Conservation (phyloP, 2,888 invertebrate species). For the Acleris laterana region DNA sequence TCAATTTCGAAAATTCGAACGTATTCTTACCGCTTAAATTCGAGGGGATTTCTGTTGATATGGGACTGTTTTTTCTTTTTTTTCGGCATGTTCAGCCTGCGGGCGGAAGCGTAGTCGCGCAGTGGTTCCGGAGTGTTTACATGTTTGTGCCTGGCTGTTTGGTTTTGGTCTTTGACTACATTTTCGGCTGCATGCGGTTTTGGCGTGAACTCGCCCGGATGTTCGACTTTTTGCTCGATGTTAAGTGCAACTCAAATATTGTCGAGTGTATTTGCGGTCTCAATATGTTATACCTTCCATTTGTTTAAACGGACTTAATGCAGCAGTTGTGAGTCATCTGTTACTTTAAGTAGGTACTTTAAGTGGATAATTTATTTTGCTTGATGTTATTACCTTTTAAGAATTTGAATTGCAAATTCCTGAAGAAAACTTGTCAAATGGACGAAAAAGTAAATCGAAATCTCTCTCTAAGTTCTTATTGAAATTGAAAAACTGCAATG, state of each 20-base stretch:
- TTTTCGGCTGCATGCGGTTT: conserved; percentile 68
- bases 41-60: conserved; percentile 39
- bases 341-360: conserved; percentile 2
- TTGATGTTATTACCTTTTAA: conserved; percentile 1
- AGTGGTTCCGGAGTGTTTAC: conserved; percentile 65
- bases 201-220: conserved; percentile 64
- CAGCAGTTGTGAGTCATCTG: conserved; percentile 19
- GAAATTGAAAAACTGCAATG: conserved; percentile 46
- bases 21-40: conserved; percentile 25
- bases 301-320: conserved; percentile 20
- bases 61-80: conserved; percentile 41
- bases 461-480: conserved; percentile 35
- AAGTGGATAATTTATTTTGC: neutral
- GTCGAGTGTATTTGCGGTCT: conserved; percentile 51
- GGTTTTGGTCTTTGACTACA: conserved; percentile 69
- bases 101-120: conserved; percentile 53
- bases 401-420: conserved; percentile 4
- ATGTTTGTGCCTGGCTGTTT: conserved; percentile 67
- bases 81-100: conserved; percentile 46
- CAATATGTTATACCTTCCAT: conserved; percentile 26
- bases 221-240: conserved; percentile 60
- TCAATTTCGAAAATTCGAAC: conserved; percentile 39
- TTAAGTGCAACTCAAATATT: conserved; percentile 73
- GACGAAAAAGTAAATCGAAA: conserved; percentile 42
- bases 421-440: neutral